Conservation (phyloP, 30 jellyfish, hydroid and myxozoan species). For the Nemopilema nomurai region DNA sequence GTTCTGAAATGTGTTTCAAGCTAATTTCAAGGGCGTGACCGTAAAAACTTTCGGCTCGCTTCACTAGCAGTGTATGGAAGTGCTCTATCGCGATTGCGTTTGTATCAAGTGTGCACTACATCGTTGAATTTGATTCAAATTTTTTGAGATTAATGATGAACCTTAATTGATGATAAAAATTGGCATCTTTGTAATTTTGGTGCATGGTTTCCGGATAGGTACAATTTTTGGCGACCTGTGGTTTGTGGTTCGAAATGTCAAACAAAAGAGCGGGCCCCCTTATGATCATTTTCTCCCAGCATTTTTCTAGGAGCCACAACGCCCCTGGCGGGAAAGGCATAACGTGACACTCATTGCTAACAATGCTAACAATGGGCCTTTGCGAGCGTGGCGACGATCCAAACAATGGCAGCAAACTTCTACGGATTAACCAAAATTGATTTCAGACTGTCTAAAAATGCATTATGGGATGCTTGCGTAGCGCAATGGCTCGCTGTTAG, state of each 20-base stretch:
- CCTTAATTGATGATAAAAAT: not conserved
- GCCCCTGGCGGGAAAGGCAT: not conserved
- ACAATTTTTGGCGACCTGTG: not conserved
- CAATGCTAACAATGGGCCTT: not conserved
- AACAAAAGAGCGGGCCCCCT: not conserved
- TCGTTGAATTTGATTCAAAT: not conserved
- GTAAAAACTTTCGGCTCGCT: not conserved
- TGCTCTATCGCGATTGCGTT: not conserved
- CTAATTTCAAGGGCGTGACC: not conserved
- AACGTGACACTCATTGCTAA: not conserved
- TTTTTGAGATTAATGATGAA: not conserved
- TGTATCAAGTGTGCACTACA: not conserved
- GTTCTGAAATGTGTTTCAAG: not conserved
- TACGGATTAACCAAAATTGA: not conserved
- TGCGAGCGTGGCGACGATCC: not conserved
- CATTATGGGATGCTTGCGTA: constrained; percentile 13
- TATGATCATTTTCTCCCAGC: not conserved
- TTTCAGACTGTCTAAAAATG: constrained; percentile 12
- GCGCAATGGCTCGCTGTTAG: constrained; percentile 18
- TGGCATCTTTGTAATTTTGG: not conserved
- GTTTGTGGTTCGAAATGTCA: not conserved
- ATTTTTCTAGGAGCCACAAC: not conserved
- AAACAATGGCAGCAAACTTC: not conserved
- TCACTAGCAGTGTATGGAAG: not conserved
- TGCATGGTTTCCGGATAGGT: not conserved